Evolutionary conservation across 2,888 invertebrate genomes (phyloP).

Genomic region (Sarcophaga variegata): DNA sequence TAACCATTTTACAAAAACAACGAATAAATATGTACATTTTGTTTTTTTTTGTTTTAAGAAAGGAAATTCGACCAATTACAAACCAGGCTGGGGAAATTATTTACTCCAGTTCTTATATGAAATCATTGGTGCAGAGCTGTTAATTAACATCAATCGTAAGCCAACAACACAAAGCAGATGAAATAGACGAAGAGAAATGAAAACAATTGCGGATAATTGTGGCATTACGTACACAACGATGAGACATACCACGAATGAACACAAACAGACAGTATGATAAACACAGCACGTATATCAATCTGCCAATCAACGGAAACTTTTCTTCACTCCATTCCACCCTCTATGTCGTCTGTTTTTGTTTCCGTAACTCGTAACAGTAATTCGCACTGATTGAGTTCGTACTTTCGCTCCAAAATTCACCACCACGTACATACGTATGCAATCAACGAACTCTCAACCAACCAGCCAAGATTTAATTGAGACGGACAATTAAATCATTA

Average conservation of each 20-base stretch:
- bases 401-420: neutral
- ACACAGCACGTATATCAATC: neutral
- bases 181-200: neutral
- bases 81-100: neutral
- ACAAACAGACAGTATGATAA: neutral
- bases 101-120: neutral
- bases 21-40: neutral
- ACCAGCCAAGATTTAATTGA: slow-evolving; percentile 35
- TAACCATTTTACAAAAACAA: neutral
- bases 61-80: neutral
- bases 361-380: neutral
- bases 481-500: slow-evolving; percentile 17
- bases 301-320: neutral
- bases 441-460: neutral
- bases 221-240: neutral
- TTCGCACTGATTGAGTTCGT: neutral
- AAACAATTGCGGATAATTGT: neutral
- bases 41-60: neutral
- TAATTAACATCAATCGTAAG: neutral
- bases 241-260: neutral
- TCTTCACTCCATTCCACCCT: neutral
- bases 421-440: neutral
- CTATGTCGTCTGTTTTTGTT: neutral
- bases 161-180: neutral
- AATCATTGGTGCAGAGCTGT: neutral